phyloP scores from a whole-genome alignment of 1,140 invertebrate genomes.

The Bombus sibiricus region DNA sequence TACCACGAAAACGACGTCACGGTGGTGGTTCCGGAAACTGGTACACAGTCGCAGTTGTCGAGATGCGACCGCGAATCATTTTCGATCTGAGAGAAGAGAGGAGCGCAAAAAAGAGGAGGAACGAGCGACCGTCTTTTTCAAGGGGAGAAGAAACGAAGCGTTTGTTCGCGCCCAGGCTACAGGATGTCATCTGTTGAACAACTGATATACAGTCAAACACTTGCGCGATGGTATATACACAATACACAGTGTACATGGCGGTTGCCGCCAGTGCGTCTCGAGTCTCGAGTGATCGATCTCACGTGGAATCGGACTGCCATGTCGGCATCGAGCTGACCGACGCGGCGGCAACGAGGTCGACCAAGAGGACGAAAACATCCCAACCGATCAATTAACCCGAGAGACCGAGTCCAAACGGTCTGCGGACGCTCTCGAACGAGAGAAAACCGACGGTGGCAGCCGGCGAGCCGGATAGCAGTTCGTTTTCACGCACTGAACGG shows the following conservation, averaged over 20 bases:
- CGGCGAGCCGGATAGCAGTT: not conserved
- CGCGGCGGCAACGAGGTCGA: conserved; percentile 26
- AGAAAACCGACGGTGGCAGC: conserved; percentile 23
- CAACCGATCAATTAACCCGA: conserved; percentile 39
- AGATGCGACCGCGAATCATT: conserved; percentile 1
- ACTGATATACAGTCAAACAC: conserved; percentile 10
- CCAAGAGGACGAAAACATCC: conserved; percentile 37
- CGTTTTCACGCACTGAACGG: conserved; percentile 24
- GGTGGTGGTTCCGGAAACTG: not conserved
- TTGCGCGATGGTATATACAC: not conserved
- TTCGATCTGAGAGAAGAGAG: too few species aligned
- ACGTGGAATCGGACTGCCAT: conserved; percentile 35
- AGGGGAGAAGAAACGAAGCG: not conserved
- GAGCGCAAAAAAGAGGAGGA: not conserved
- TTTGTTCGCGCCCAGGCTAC: not conserved
- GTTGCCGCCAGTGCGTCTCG: not conserved
- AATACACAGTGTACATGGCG: not conserved
- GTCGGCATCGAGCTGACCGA: conserved; percentile 16
- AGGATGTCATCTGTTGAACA: conserved; percentile 50
- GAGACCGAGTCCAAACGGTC: conserved; percentile 3
- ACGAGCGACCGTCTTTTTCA: not conserved
- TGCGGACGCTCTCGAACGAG: conserved; percentile 23
- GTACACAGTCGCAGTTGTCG: not conserved
- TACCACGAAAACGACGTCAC: not conserved
- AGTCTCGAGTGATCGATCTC: conserved; percentile 48